Evolutionary conservation across 2,888 invertebrate species (phyloP).

Genomic region (Nematopogon swammerdamellus): DNA sequence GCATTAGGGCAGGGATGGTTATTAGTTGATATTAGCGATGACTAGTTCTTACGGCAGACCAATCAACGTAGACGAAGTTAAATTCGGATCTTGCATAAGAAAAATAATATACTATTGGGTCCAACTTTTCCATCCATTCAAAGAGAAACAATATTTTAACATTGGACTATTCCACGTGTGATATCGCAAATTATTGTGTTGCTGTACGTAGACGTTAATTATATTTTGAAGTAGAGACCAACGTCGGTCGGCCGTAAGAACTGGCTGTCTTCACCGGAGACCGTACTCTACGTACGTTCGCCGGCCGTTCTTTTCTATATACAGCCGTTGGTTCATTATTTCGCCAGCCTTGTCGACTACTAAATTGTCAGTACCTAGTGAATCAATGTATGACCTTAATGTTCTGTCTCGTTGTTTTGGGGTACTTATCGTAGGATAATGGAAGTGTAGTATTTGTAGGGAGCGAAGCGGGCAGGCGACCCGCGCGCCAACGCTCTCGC

Average conservation of each 20-base stretch:
- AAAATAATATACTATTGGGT: slow-evolving; percentile 43
- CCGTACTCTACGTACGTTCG: too few relatives aligned
- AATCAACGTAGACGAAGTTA: background rate
- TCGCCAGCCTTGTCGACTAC: background rate
- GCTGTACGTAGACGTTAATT: background rate
- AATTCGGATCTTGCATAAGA: slow-evolving; percentile 8
- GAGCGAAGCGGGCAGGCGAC: background rate
- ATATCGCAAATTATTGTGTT: background rate
- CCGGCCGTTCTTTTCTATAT: background rate
- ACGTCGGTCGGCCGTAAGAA: background rate
- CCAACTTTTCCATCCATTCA: slow-evolving; percentile 50
- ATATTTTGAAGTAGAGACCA: background rate
- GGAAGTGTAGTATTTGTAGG: background rate
- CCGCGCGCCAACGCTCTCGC: background rate
- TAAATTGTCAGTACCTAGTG: background rate
- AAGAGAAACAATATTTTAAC: slow-evolving; percentile 27
- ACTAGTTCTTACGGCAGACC: background rate
- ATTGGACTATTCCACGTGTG: slow-evolving; percentile 28
- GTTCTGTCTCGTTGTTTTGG: background rate
- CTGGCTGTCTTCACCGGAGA: too few relatives aligned
- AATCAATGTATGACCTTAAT: background rate
- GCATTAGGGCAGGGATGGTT: background rate
- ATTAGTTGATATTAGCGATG: background rate
- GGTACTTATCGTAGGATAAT: background rate
- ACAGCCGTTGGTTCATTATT: background rate